Base-by-base conservation (phyloP, 2,797 vertebrate species). In the Crax fasciolata region DNA sequence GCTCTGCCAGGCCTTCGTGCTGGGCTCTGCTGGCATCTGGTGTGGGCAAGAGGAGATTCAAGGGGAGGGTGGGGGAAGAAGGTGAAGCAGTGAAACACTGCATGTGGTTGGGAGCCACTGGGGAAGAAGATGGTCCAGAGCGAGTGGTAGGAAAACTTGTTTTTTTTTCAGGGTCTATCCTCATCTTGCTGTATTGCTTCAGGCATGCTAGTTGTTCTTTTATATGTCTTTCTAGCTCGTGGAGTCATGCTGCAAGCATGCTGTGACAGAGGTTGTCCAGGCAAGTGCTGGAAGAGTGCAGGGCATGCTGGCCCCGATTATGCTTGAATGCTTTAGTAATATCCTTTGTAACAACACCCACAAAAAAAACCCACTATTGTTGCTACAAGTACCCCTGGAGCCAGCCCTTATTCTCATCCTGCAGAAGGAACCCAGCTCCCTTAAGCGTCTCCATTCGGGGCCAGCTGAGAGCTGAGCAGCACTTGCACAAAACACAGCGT, bases 391-490 rank as follows among this genome's bases (percentile, higher is more conserved):
- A 32, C 9, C 28, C 46, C 32, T 61, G 70, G 35, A 85, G 59
- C 49, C 66, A 8, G 35, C 25, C 63, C 61, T 91, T 52, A 51
- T 78, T 48, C 58, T 57, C 68, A 11, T 38, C 41, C 51, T 48
- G 30, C 39, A 72, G 70, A 59, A 62, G 35, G 15, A 84, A 11
- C 11, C 13, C 30, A 49, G 16, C 11, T 78, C 28, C 48, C 35
- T 59, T 28, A 21, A 10, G 11, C n/a, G 8, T 6, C 49, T 73
- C 23, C 57, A 59, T 25, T 80, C 72, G 68, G 23, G 81, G 28
- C 54, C 3, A 1, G 41, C 3, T 0, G 27, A 43, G 48, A 9
- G 49, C 52, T 74, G n/a, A 41, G 55, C 4, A 1, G 18, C 43
- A 35, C 38, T 24, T 39, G 13, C 2, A 6, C 9, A 18, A 57